These are phyloP conservation scores for Sussaba pulchella DNA, from an alignment of 2,888 invertebrate species.

Conservation along the genomic window DNA sequence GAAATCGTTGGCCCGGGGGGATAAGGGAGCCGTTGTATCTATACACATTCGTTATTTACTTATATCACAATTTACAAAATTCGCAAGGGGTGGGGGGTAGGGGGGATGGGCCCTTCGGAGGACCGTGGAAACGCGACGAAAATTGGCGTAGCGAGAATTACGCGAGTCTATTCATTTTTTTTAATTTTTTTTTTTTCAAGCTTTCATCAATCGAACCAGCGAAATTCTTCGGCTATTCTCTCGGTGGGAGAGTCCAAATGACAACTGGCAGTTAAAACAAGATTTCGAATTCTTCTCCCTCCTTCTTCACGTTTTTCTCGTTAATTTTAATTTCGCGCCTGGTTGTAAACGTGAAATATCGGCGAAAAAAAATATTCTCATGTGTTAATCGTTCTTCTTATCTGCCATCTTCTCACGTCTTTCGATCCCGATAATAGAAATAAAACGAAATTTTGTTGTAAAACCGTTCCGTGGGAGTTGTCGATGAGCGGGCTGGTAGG, in stretches of 20 bases:
- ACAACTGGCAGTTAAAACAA: slow-evolving; percentile 13
- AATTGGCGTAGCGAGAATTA: slow-evolving; percentile 46
- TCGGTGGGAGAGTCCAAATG: slow-evolving; percentile 31
- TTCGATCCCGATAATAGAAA: slow-evolving; percentile 40
- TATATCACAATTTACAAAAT: slow-evolving; percentile 84
- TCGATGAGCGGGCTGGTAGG: slow-evolving; percentile 41
- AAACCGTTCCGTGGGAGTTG: slow-evolving; percentile 42
- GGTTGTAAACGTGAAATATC: slow-evolving; percentile 23
- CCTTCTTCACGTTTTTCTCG: slow-evolving; percentile 15
- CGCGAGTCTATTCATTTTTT: slow-evolving; percentile 21
- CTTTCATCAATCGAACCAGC: slow-evolving; percentile 32
- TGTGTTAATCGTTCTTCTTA: slow-evolving; percentile 34
- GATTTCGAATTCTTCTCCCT: slow-evolving; percentile 33
- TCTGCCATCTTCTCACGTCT: slow-evolving; percentile 14
- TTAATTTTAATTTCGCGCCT: slow-evolving; percentile 32
- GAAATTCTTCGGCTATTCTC: slow-evolving; percentile 37
- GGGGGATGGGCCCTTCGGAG: slow-evolving; percentile 41
- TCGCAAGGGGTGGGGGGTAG: slow-evolving; percentile 41
- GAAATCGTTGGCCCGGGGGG: slow-evolving; percentile 57
- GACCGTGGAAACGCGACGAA: slow-evolving; percentile 54
- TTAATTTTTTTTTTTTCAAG: slow-evolving; percentile 21
- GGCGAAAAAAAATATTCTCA: slow-evolving; percentile 37
- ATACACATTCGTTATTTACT: slow-evolving; percentile 83
- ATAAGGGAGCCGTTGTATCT: slow-evolving; percentile 74
- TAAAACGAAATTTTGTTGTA: slow-evolving; percentile 57